Base-by-base conservation (phyloP, 2,113 vertebrate species). In the Budorcas taxicolor region DNA sequence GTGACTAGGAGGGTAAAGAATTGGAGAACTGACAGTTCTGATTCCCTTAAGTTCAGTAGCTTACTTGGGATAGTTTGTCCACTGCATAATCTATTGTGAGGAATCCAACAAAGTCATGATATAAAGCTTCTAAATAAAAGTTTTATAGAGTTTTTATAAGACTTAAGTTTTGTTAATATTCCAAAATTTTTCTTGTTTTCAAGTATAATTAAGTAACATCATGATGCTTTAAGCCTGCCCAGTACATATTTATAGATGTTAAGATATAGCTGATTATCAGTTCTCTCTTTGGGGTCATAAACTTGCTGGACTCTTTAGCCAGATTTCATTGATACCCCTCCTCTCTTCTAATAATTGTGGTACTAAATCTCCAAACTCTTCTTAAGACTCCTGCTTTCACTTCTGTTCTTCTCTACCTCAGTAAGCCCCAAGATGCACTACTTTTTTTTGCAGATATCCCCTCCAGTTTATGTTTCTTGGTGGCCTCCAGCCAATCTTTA, bases 1-100 rank as follows among this genome's bases (percentile, higher is more conserved):
- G 99, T 99, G 98, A 97, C 5, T 71, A 40, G 23, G 19, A 64
- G 81, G 10, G 43, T 62, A 55, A 80, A 96, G 62, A 78, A 78
- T 36, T 17, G 7, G 31, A 84, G 45, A 76, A 78, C 17, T 83
- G 21, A 91, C n/a, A 81, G 15, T 84, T 93, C 83, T 23, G 40
- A 5, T 89, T 91, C 25, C 40, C 76, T 90, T 76, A 40, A 17
- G 57, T 21, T 57, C 19, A 21, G 52, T 89, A 88, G 83, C 43
- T 97, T 86, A 85, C 16, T 92, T 43, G n/a, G 47, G 50, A 64
- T 94, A 60, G 3, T 40, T 67, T 95, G 12, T 89, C 25, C 47
- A 31, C 78, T 86, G 87, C 7, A 2, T 94, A 82, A 29, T 91
- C 67, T 83, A 0, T 91, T 93, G 17, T 95, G 53, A 97, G 83